A percentile compares a stretch with the other conserved stretches of the same genome.
Conservation (phyloP, 2,797 vertebrate species). For the Coregonus ussuriensis region DNA sequence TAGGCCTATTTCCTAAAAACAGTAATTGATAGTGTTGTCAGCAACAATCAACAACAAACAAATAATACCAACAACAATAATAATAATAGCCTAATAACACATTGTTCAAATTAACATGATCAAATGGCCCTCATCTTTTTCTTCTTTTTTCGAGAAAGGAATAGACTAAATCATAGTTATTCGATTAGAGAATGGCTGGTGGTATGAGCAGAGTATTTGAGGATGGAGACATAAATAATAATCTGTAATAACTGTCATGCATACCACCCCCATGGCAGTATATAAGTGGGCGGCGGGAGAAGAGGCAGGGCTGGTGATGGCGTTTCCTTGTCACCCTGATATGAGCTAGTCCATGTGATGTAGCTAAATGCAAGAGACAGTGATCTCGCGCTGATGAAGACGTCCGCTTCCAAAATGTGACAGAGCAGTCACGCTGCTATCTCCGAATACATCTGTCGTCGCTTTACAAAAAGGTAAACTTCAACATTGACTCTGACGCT, state of each 20-base stretch:
- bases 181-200: slow-evolving; percentile 21
- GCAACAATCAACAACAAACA: background rate
- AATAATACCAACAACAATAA: background rate
- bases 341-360: slow-evolving; percentile 85
- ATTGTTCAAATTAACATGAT: background rate
- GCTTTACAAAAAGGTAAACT: slow-evolving; percentile 79
- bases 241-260: slow-evolving; percentile 59
- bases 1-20: background rate
- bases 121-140: background rate
- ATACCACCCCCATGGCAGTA: slow-evolving; percentile 60
- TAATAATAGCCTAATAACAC: background rate
- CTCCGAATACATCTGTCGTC: slow-evolving; percentile 77
- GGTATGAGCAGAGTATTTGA: slow-evolving; percentile 38
- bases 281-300: slow-evolving; percentile 69
- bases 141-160: background rate
- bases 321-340: slow-evolving; percentile 85
- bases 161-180: slow-evolving; percentile 4
- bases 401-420: slow-evolving; percentile 87
- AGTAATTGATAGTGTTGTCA: background rate
- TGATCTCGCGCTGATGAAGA: slow-evolving; percentile 84
- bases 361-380: slow-evolving; percentile 86
- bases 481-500: slow-evolving; percentile 50
- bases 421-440: slow-evolving; percentile 78
- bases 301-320: slow-evolving; percentile 69
- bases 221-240: slow-evolving; percentile 54